These are phyloP conservation scores for Channa argus DNA, from an alignment of 2,113 vertebrate species.

Conservation along the genomic window DNA sequence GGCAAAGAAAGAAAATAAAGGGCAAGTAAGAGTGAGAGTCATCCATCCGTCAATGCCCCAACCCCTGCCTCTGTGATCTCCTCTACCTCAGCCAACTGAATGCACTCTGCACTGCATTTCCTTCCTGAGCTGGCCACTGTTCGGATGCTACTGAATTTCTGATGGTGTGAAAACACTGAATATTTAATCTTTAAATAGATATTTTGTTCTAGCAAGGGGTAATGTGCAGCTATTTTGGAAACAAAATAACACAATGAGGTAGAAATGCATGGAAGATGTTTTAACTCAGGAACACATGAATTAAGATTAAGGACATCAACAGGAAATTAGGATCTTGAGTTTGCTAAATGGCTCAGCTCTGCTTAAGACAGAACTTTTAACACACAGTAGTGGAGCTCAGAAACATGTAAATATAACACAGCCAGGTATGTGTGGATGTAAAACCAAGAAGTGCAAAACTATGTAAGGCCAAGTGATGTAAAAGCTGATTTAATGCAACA, in stretches of 20 bases:
- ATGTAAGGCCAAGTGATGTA: constrained; percentile 48
- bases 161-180: constrained; percentile 72
- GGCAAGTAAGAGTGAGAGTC: constrained; percentile 35
- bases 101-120: constrained; percentile 30
- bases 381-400: not conserved
- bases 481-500: constrained; percentile 60
- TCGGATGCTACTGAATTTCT: constrained; percentile 75
- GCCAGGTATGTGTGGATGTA: not conserved
- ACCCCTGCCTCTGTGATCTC: constrained; percentile 16
- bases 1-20: constrained; percentile 41
- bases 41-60: constrained; percentile 38
- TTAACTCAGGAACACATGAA: constrained; percentile 30
- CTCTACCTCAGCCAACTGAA: constrained; percentile 20
- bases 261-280: constrained; percentile 3
- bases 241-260: constrained; percentile 27
- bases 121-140: constrained; percentile 64
- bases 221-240: constrained; percentile 57
- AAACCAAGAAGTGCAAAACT: constrained; percentile 18
- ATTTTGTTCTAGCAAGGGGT: constrained; percentile 60
- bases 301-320: not conserved
- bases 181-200: constrained; percentile 71
- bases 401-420: not conserved
- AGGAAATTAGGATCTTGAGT: not conserved
- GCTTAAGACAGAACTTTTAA: constrained; percentile 6
- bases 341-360: not conserved